These are phyloP conservation scores for Sturnira hondurensis DNA, from an alignment of 2,113 vertebrate genomes.

Conservation along the genomic window DNA sequence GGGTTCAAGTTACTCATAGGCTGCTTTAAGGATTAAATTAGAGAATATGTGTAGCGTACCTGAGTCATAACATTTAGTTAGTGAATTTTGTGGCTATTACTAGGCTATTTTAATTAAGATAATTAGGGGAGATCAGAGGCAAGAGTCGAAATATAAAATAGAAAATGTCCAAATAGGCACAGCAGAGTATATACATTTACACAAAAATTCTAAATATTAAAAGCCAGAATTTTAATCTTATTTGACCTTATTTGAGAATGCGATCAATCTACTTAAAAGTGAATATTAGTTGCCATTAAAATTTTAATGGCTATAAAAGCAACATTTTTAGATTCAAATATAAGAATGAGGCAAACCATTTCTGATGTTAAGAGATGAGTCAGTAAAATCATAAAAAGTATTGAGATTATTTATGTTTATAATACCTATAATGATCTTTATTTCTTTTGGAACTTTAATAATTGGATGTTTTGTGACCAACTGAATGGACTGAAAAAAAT, in stretches of 20 bases:
- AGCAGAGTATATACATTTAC: background rate
- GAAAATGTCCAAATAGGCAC: background rate
- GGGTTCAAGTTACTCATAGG: background rate
- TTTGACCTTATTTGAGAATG: background rate
- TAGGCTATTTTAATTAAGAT: background rate
- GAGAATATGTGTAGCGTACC: background rate
- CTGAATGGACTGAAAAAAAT: background rate
- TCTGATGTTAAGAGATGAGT: background rate
- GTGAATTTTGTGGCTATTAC: background rate
- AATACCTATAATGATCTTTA: background rate
- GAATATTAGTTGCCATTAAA: slow-evolving; percentile 7
- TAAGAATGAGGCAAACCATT: background rate
- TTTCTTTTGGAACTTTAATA: slow-evolving; percentile 20
- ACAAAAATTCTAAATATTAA: background rate
- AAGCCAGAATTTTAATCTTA: background rate
- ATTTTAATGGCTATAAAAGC: background rate
- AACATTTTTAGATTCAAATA: background rate
- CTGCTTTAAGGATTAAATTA: background rate
- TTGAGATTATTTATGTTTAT: background rate
- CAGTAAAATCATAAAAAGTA: background rate
- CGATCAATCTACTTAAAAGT: background rate
- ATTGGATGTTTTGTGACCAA: background rate
- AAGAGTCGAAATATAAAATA: background rate
- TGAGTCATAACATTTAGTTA: background rate
- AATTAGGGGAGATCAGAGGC: background rate